phyloP scores from a whole-genome alignment of 2,797 vertebrate species.

The Sphaeramia orbicularis region DNA sequence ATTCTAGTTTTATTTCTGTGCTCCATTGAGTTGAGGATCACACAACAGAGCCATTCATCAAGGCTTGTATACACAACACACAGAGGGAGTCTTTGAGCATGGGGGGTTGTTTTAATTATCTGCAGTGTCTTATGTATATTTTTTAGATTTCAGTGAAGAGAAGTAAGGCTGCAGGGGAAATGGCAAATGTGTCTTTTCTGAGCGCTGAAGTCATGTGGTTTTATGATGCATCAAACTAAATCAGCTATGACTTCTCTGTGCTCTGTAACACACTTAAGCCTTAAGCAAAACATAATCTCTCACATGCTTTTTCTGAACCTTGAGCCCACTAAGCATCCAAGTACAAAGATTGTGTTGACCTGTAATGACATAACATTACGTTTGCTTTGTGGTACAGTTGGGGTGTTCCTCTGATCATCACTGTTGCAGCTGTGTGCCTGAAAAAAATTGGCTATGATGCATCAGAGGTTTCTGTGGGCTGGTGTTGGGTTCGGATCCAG shows the following conservation, averaged over 20 bases:
- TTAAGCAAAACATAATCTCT: slow-evolving; percentile 29
- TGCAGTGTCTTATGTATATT: neutral
- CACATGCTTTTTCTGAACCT: slow-evolving; percentile 28
- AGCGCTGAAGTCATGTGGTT: slow-evolving; percentile 16
- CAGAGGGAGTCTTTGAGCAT: slow-evolving; percentile 1
- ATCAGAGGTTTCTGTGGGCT: slow-evolving; percentile 96
- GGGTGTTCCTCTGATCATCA: slow-evolving; percentile 93
- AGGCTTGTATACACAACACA: slow-evolving; percentile 1
- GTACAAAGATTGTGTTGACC: neutral
- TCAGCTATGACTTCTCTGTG: slow-evolving; percentile 1
- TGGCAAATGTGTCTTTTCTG: neutral
- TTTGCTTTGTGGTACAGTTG: slow-evolving; percentile 83
- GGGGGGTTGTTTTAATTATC: slow-evolving; percentile 13
- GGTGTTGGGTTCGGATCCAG: slow-evolving; percentile 94
- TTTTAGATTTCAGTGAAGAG: slow-evolving; percentile 7
- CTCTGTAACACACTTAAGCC: slow-evolving; percentile 7
- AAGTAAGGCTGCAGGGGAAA: neutral
- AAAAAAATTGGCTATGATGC: slow-evolving; percentile 96
- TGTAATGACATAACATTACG: slow-evolving; percentile 1
- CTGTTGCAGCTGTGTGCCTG: slow-evolving; percentile 86
- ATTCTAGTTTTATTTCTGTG: slow-evolving; percentile 27
- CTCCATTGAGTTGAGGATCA: slow-evolving; percentile 33
- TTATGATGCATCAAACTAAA: slow-evolving; percentile 4
- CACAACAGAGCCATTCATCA: slow-evolving; percentile 54
- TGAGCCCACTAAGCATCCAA: slow-evolving; percentile 3